phyloP scores from a whole-genome alignment of 2,797 vertebrate genomes.

The Sebastes taczanowskii region DNA sequence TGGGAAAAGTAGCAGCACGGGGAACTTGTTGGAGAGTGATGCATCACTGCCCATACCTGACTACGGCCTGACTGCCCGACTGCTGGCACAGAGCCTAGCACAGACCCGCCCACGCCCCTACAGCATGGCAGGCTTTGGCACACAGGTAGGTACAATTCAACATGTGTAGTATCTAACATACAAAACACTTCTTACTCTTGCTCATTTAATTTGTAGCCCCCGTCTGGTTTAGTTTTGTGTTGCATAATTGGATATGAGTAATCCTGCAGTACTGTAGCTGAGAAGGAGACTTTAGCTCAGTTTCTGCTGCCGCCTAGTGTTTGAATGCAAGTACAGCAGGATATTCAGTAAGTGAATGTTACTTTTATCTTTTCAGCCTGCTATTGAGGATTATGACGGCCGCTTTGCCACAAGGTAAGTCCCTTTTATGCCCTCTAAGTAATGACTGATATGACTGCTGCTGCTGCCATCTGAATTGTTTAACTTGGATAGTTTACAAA shows the following conservation, averaged over 20 bases:
- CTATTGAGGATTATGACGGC: conserved; percentile 93
- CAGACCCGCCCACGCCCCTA: conserved; percentile 95
- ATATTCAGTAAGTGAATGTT: not conserved
- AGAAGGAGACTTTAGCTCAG: not conserved
- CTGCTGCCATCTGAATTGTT: conserved; percentile 24
- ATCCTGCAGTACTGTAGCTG: conserved; percentile 40
- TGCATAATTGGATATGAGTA: conserved; percentile 61
- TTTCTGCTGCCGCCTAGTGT: conserved; percentile 74
- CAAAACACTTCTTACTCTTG: conserved; percentile 13
- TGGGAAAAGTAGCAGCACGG: conserved; percentile 98
- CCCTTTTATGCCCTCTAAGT: conserved; percentile 42
- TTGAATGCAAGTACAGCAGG: not conserved
- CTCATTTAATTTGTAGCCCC: conserved; percentile 32
- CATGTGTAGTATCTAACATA: conserved; percentile 12
- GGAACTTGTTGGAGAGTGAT: conserved; percentile 95
- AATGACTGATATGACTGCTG: conserved; percentile 24
- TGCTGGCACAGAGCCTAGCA: conserved; percentile 87
- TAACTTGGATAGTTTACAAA: not conserved
- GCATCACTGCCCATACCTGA: conserved; percentile 91
- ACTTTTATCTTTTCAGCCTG: conserved; percentile 80
- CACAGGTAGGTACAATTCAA: conserved; percentile 86
- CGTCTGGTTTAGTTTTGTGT: conserved; percentile 33
- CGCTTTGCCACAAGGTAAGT: conserved; percentile 96
- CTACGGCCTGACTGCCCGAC: conserved; percentile 91
- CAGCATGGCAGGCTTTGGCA: conserved; percentile 94